Percentiles rank a stretch among this genome's conserved stretches.
These are phyloP conservation scores for Myathropa florea DNA, from an alignment of 2,888 invertebrate genomes.

Conservation along the genomic window DNA sequence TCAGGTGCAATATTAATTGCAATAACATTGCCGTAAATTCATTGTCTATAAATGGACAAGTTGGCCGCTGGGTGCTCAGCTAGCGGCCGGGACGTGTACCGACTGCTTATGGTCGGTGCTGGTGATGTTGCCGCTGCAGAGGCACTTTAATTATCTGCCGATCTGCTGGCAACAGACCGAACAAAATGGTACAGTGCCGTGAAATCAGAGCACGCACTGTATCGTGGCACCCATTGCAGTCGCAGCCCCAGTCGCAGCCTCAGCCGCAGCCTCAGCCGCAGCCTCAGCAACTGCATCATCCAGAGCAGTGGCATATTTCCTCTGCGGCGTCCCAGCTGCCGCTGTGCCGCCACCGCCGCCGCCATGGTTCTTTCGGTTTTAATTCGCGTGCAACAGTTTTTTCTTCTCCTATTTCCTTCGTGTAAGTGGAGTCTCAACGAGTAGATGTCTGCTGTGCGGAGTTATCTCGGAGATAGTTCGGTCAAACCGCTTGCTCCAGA, in stretches of 20 bases:
- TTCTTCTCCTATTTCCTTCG: not conserved
- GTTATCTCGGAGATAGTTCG: slow-evolving; percentile 26
- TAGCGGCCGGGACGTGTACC: slow-evolving; percentile 5
- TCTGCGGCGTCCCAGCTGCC: not conserved
- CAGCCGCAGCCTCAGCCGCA: not conserved
- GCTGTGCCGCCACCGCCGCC: too few relatives aligned
- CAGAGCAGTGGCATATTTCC: slow-evolving; percentile 24
- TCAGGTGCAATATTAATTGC: slow-evolving; percentile 71
- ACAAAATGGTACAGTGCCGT: slow-evolving; percentile 57
- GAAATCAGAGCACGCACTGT: slow-evolving; percentile 68
- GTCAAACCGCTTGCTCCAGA: slow-evolving; percentile 31
- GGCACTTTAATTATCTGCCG: slow-evolving; percentile 58
- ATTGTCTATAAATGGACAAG: slow-evolving; percentile 64
- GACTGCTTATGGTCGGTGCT: slow-evolving; percentile 10
- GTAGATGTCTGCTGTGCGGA: slow-evolving; percentile 9
- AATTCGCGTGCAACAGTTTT: slow-evolving; percentile 20
- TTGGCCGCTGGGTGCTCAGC: slow-evolving; percentile 17
- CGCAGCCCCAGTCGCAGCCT: not conserved
- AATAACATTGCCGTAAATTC: slow-evolving; percentile 66
- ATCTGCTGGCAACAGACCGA: slow-evolving; percentile 56
- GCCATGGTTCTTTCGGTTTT: slow-evolving; percentile 28
- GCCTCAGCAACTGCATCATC: not conserved
- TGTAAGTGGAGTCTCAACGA: slow-evolving; percentile 23
- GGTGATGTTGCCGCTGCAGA: slow-evolving; percentile 28
- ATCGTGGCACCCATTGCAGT: not conserved